Evolutionary conservation across 2,888 invertebrate genomes (phyloP).

Genomic region (Zhuqinia jingwanae): DNA sequence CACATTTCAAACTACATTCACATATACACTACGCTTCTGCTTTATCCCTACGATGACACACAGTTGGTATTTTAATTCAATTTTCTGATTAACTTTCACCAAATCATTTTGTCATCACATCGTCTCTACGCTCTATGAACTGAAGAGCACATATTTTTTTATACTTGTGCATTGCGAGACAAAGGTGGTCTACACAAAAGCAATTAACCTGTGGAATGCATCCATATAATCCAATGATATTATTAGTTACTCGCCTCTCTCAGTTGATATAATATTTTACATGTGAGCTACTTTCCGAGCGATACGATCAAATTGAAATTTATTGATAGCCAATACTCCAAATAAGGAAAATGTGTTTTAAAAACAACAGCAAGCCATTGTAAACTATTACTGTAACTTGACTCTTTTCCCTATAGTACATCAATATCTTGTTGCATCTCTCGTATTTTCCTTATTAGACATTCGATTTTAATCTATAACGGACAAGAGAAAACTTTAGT

Average conservation of each 20-base stretch:
- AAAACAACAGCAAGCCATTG: no score
- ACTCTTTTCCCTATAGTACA: no score
- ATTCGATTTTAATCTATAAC: background rate
- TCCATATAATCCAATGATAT: background rate
- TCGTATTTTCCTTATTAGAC: slow-evolving; percentile 17
- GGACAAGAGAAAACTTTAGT: no score
- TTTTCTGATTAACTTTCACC: slow-evolving; percentile 29
- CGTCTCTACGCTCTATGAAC: background rate
- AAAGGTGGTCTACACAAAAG: background rate
- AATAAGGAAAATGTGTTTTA: slow-evolving; percentile 24
- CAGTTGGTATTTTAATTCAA: background rate
- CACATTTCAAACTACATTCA: background rate
- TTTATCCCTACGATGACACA: background rate
- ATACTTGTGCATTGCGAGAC: background rate
- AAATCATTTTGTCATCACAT: no score
- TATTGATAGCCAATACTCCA: background rate
- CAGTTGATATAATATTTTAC: background rate
- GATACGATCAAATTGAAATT: slow-evolving; percentile 32
- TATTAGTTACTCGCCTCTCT: background rate
- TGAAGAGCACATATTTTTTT: background rate
- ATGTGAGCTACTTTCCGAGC: background rate
- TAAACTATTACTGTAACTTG: no score
- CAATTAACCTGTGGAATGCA: slow-evolving; percentile 19
- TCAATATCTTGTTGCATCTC: no score
- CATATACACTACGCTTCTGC: background rate